Evolutionary conservation across 1,140 invertebrate species (phyloP).

Genomic region (Cotesia typhae): DNA sequence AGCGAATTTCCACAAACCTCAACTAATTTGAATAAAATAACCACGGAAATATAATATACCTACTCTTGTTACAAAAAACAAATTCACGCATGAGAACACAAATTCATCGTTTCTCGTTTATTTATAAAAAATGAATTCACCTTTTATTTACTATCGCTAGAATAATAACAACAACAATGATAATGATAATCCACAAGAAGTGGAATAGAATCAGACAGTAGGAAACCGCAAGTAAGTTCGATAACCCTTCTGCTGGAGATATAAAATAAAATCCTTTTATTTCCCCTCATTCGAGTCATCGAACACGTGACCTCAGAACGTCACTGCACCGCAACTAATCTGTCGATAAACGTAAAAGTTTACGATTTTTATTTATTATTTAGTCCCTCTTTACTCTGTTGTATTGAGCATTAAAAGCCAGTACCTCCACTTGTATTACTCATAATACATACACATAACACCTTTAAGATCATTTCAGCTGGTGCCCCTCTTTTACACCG

Average conservation of each 20-base stretch:
- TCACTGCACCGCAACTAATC: slow-evolving; percentile 25
- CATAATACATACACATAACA: too few relatives aligned
- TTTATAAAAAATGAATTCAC: too few relatives aligned
- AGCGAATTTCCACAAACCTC: too few relatives aligned
- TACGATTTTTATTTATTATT: slow-evolving; percentile 16
- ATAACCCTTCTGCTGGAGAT: slow-evolving; percentile 18
- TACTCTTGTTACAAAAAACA: too few relatives aligned
- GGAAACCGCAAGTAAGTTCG: slow-evolving; percentile 34
- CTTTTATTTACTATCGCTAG: too few relatives aligned
- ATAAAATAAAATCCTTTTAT: slow-evolving; percentile 25
- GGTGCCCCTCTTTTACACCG: slow-evolving; percentile 18
- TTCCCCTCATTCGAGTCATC: slow-evolving; percentile 25
- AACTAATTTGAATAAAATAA: too few relatives aligned
- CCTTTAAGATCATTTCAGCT: not conserved
- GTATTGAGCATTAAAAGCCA: not conserved
- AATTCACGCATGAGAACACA: too few relatives aligned
- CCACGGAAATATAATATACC: too few relatives aligned
- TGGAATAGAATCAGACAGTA: slow-evolving; percentile 24
- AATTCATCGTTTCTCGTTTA: too few relatives aligned
- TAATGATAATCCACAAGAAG: slow-evolving; percentile 4
- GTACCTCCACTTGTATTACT: not conserved
- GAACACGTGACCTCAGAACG: slow-evolving; percentile 32
- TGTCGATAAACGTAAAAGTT: slow-evolving; percentile 20
- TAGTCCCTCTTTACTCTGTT: too few relatives aligned
- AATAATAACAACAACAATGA: too few relatives aligned